Evolutionary conservation across 2,113 vertebrate genomes (phyloP).

Genomic region (Entomyzon cyanotis): DNA sequence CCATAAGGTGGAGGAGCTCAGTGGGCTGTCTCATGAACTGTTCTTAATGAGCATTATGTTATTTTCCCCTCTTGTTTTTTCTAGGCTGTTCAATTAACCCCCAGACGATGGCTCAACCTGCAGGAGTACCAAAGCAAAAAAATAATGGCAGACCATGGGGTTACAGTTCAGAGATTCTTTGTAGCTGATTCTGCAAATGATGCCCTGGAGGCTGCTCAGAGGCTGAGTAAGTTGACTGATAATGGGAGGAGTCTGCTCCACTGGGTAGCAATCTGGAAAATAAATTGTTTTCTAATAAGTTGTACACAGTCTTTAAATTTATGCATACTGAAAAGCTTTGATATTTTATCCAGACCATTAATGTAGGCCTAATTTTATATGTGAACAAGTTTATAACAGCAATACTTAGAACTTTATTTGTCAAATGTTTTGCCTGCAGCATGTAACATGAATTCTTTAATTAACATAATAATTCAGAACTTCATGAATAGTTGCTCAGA

Average conservation of each 20-base stretch:
- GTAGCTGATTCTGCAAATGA: constrained; percentile 88
- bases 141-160: constrained; percentile 94
- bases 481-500: neutral
- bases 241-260: neutral
- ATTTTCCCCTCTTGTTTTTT: constrained; percentile 40
- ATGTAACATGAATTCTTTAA: neutral
- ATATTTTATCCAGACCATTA: neutral
- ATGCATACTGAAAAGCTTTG: neutral
- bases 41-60: constrained; percentile 52
- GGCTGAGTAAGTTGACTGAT: constrained; percentile 85
- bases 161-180: constrained; percentile 93
- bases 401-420: neutral
- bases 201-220: constrained; percentile 92
- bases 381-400: neutral
- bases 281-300: constrained; percentile 19
- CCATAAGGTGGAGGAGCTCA: neutral
- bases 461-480: neutral
- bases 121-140: constrained; percentile 99
- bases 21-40: constrained; percentile 43
- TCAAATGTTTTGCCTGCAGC: neutral
- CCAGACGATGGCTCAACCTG: constrained; percentile 95
- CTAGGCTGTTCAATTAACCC: constrained; percentile 79
- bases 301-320: neutral
- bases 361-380: neutral
- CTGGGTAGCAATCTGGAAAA: constrained; percentile 26